These are phyloP conservation scores for Patella depressa DNA, from an alignment of 2,888 invertebrate genomes.

Conservation along the genomic window DNA sequence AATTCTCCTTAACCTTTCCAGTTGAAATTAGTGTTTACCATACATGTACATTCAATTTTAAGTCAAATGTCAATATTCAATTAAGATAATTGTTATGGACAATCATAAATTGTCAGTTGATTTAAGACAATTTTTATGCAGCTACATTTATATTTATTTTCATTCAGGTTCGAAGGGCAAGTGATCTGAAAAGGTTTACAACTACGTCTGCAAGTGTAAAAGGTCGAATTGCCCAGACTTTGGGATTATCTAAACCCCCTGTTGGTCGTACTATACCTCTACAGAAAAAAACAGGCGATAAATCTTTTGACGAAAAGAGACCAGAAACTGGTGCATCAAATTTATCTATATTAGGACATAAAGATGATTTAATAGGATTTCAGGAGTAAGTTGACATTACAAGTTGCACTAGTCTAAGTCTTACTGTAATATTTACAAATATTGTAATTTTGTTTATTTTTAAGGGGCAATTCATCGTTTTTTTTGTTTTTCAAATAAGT, in stretches of 20 bases:
- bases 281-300: conserved; percentile 50
- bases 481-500: no score
- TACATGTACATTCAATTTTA: no score
- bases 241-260: conserved; percentile 60
- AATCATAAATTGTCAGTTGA: no score
- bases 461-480: no score
- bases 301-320: conserved; percentile 36
- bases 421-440: no score
- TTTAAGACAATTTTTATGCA: neutral
- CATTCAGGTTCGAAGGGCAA: neutral
- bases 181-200: neutral
- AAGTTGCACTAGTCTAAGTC: no score
- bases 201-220: conserved; percentile 46
- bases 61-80: no score
- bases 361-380: conserved; percentile 76
- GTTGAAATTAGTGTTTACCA: no score
- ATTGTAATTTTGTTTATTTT: no score
- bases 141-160: conserved; percentile 6
- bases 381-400: conserved; percentile 42
- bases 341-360: conserved; percentile 63
- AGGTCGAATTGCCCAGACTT: conserved; percentile 56
- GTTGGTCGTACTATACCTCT: conserved; percentile 60
- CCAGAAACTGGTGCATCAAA: conserved; percentile 43
- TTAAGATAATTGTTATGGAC: no score
- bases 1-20: no score